Evolutionary conservation across 2,113 vertebrate species (phyloP).

Genomic region (Phylloscopus trochilus): DNA sequence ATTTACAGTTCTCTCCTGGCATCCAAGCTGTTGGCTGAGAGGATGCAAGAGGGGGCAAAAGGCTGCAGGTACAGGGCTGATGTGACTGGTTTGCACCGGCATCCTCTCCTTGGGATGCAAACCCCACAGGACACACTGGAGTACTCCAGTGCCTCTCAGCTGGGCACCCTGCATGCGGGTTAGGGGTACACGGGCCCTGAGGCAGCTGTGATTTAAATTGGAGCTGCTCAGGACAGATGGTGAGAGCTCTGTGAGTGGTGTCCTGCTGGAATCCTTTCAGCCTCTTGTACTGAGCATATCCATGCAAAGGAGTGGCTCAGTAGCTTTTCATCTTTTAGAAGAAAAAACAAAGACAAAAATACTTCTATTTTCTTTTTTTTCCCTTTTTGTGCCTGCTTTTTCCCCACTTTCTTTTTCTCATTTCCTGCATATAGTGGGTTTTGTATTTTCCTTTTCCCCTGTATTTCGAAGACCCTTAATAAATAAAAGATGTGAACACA

Average conservation of each 20-base stretch:
- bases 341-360: neutral
- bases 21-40: neutral
- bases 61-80: neutral
- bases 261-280: slow-evolving; percentile 24
- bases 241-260: neutral
- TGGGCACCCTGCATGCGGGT: neutral
- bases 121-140: fast-evolving
- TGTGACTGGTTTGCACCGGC: neutral
- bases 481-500: slow-evolving; percentile 74
- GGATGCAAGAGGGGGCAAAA: neutral
- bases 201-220: neutral
- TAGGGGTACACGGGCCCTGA: neutral
- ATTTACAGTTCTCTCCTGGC: neutral
- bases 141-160: neutral
- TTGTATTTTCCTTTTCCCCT: slow-evolving; percentile 35
- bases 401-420: neutral
- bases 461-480: slow-evolving; percentile 64
- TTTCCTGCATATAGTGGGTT: slow-evolving; percentile 10
- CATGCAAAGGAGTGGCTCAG: neutral
- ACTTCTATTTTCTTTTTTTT: neutral
- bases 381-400: neutral
- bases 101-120: neutral
- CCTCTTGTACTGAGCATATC: neutral
- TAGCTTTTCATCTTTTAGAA: neutral
- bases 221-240: neutral